phyloP scores from a whole-genome alignment of 2,888 invertebrate genomes.

The Acanthopleura granulata region DNA sequence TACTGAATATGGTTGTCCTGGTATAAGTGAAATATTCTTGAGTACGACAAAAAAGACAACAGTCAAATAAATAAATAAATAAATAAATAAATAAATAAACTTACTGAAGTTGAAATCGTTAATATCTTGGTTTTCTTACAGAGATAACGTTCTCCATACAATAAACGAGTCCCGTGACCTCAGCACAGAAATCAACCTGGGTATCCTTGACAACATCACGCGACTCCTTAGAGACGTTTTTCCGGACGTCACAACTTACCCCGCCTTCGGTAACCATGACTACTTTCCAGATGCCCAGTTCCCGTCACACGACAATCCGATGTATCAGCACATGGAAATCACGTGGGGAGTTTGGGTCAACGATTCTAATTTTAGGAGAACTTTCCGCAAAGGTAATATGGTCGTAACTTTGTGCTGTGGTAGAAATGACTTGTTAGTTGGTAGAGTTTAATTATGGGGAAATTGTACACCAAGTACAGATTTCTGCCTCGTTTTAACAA shows the following conservation, averaged over 20 bases:
- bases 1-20: no score
- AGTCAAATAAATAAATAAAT: no score
- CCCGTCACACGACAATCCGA: constrained; percentile 67
- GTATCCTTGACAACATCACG: constrained; percentile 80
- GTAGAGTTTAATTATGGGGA: no score
- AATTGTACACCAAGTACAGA: no score
- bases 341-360: constrained; percentile 80
- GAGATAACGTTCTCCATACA: constrained; percentile 78
- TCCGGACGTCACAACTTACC: constrained; percentile 88
- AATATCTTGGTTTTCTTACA: constrained; percentile 67
- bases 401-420: no score
- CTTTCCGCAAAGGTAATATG: not conserved
- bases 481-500: no score
- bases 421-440: no score
- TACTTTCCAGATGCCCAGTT: constrained; percentile 73
- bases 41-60: no score
- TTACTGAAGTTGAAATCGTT: no score
- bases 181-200: constrained; percentile 79
- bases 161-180: constrained; percentile 78
- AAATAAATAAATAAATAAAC: no score
- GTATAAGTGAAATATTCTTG: no score
- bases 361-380: not conserved
- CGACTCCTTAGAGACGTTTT: constrained; percentile 75
- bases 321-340: constrained; percentile 78
- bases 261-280: constrained; percentile 90